Evolutionary conservation across 92 coral and sea anemone genomes (phyloP), one percentile per base, ranked within the genome.

Genomic region (Virgularia gustaviana): DNA sequence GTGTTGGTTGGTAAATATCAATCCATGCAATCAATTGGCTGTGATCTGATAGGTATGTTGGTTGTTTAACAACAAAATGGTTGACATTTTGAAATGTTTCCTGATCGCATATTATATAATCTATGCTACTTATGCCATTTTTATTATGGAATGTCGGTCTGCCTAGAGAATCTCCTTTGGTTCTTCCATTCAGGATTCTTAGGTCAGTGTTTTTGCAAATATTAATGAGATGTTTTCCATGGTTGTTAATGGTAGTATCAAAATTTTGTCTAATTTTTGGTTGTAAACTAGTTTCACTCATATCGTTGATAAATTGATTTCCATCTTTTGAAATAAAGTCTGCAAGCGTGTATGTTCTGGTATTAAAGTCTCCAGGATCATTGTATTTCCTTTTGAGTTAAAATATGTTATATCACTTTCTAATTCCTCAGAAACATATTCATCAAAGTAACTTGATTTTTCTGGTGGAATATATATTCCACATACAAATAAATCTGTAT

Each of bases 131-230:
- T 37, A 29, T 44, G 39, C 71, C 71, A 61, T 74, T 74, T 27
- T 60, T 59, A 15, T 33, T 23, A 41, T 73, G 79, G 23, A 39
- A 70, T 74, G 23, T n/a, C n/a, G 42, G 49, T 74, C 65, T 36
- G 24, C 60, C 79, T n/a, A 74, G 30, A 29, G 71, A 74, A 28
- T 74, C 79, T 24, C 79, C n/a, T n/a, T n/a, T n/a, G n/a, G n/a
- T n/a, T n/a, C n/a, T n/a, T n/a, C n/a, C n/a, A n/a, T n/a, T n/a
- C 71, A 71, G 35, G 16, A 73, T 74, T 42, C 56, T 74, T 32
- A 59, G 22, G 54, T 74, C 79, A 39, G 54, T 24, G 11, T 7
- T 72, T 27, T 33, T 22, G 42, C 19, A 71, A 4, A 53, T 27
- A 13, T 35, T n/a, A n/a, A n/a, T n/a, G n/a, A n/a, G n/a, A n/a